Base-by-base conservation (phyloP, 2,888 invertebrate genomes). In the Sceliomorpha sp. region DNA sequence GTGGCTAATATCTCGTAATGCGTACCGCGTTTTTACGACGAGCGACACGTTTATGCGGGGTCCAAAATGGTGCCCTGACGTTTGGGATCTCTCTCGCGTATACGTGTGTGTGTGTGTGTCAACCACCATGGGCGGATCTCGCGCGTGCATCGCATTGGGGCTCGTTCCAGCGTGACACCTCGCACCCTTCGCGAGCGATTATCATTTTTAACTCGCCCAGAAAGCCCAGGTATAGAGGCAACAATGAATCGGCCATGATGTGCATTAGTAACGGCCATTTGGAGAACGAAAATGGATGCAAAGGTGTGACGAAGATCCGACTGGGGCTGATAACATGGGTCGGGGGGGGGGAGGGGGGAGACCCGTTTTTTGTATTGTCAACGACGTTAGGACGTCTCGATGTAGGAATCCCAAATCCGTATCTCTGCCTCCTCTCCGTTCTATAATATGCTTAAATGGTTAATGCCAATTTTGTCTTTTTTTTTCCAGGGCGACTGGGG, bases 1-100 rank as follows among this genome's bases (percentile, higher is more conserved):
- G 84, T 82, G 79, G 71, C 82, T 86, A 86, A 86, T 86, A 84
- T 81, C 78, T 74, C 75, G 81, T 84, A 84, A 87, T 85, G 74
- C 72, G 73, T n/a, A n/a, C 55, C 70, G 73, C 76, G 59, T 64
- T 69, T 56, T 70, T 63, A 67, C 72, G 70, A 63, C 68, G 27
- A 34, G 42, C 63, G 50, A 34, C 50, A 40, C 31, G 20, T 24
- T n/a, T 5, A 13, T 31, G 50, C 9, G 40, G 12, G 44, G 34
- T 34, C 45, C 53, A 63, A 62, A 62, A 68, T 64, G 72, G 67
- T 64, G 48, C 56, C 64, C 24, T 20, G 2, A 20, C 5, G 20
- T 20, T 5, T 20, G 20, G 3, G 20, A 20, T 20, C 20, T n/a
- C n/a, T n/a, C n/a, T n/a, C n/a, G n/a, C n/a, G n/a, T n/a, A n/a